Evolutionary conservation across 2,888 invertebrate species (phyloP), one percentile per base, ranked within the genome.

Genomic region (Sericinus montela): DNA sequence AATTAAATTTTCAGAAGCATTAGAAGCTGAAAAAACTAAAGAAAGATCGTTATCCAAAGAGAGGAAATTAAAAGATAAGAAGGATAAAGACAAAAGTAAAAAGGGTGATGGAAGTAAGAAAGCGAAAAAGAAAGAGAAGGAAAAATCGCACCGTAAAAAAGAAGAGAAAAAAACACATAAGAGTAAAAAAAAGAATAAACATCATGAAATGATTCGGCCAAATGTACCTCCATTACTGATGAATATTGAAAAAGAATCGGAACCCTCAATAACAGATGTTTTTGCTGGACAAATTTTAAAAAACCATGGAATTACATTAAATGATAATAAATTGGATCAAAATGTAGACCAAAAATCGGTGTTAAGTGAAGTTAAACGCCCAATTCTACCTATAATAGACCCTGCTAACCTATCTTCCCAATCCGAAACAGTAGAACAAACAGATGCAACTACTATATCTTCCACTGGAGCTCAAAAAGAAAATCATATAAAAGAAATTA

Each of bases 241-340:
- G 85, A 87, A 86, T 50, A 83, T 85, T 52, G 85, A 85, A 51
- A 89, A 87, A 53, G 77, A 80, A 47, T 82, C 88, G 3, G 86
- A 90, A 45, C 87, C 88, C 2, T 91, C 91, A 9, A 92, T 92
- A 29, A 91, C 91, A 0, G 92, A 92, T 70, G 90, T 91, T 0
- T 91, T 92, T 68, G 92, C 92, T 7, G 92, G 91, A n/a, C 91
- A 91, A 58, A 87, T 92, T 42, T 70, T 92, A 15, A 89, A 89
- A 53, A 84, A 84, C 52, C 89, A 89, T 66, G 89, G 89, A 0
- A 78, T 87, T 14, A 69, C 65, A 11, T 44, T 83, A 32, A 82
- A 82, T 6, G 56, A 60, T 13, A 58, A 63, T 29, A 76, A 66
- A 62, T 77, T 67, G 45, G 73, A 80, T 28, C 64, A 64, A 30